Evolutionary conservation across 1,140 invertebrate species (phyloP), one percentile per base, ranked within the genome.

Genomic region (Cylas formicarius): DNA sequence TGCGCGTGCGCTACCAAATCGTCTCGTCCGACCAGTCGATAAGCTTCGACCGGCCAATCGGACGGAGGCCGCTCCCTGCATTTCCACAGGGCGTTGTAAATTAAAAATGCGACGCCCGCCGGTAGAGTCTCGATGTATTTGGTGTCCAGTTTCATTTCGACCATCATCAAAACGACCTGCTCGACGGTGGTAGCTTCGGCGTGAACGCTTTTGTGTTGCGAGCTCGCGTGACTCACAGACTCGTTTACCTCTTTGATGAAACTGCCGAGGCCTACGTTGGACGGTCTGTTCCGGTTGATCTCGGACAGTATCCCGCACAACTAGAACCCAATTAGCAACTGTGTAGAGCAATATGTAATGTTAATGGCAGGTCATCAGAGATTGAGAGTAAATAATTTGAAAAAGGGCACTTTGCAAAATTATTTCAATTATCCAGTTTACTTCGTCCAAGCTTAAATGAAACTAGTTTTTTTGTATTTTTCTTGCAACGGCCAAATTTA

Each of bases 11-110:
- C 67, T 0, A 81, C 79, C 45, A 90, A 67, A 67, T 91, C 86
- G 33, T 84, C 77, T 8, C 86, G 70, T 69, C 85, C 81, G n/a
- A 92, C 76, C 2, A 94, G 69, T 26, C 78, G 74, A 60, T 90
- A 94, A 1, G 81, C 80, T 31, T 77, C 70, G 31, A 72, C 67
- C 2, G 81, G 77, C 85, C 88, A 91, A 63, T 83, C 79, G 11
- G 78, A 69, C 0, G 85, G 86, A 10, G 90, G 89, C 21, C 75
- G 68, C 38, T 80, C 73, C 53, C 87, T 75, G 53, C 84, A 87
- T 44, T 78, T 71, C 53, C 83, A 77, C 53, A 93, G 76, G 1
- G 82, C 75, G 47, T 88, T 80, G 23, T 81, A 76, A 3, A 94
- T 63, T 3, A 88, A 71, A 5, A 91, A 67, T 16, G 80, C 76